phyloP scores from a whole-genome alignment of 2,888 invertebrate genomes.

The Melanargia galathea region DNA sequence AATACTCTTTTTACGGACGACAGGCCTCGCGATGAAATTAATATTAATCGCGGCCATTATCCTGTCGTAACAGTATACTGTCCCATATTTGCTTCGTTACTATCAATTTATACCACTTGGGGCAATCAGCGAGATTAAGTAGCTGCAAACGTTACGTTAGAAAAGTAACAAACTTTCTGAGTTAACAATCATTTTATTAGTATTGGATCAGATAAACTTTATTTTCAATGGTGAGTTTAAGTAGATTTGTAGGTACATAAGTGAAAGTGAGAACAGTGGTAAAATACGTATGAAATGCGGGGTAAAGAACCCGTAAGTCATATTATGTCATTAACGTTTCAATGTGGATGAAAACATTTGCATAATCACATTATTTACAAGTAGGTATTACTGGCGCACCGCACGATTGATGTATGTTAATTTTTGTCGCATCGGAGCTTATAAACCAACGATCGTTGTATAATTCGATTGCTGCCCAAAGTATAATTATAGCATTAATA shows the following conservation, averaged over 20 bases:
- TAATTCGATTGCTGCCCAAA: constrained; percentile 21
- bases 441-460: constrained; percentile 9
- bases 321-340: constrained; percentile 8
- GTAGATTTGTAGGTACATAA: background rate
- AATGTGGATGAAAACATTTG: constrained; percentile 1
- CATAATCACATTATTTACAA: constrained; percentile 17
- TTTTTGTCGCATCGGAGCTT: constrained; percentile 20
- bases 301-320: constrained; percentile 19
- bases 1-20: constrained; percentile 42
- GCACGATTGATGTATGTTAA: constrained; percentile 17
- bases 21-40: constrained; percentile 38
- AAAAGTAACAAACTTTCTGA: background rate
- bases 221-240: background rate
- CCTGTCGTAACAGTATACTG: constrained; percentile 29
- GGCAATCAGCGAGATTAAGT: constrained; percentile 30
- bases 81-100: constrained; percentile 30
- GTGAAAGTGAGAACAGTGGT: constrained; percentile 19
- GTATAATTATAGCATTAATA: constrained; percentile 24
- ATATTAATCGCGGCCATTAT: constrained; percentile 39
- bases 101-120: constrained; percentile 34
- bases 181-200: background rate
- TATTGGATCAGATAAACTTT: background rate
- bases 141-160: constrained; percentile 9
- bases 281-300: constrained; percentile 3
- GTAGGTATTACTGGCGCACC: constrained; percentile 1